Base-by-base conservation (phyloP, 2,797 vertebrate genomes). In the Cryptoprocta ferox region DNA sequence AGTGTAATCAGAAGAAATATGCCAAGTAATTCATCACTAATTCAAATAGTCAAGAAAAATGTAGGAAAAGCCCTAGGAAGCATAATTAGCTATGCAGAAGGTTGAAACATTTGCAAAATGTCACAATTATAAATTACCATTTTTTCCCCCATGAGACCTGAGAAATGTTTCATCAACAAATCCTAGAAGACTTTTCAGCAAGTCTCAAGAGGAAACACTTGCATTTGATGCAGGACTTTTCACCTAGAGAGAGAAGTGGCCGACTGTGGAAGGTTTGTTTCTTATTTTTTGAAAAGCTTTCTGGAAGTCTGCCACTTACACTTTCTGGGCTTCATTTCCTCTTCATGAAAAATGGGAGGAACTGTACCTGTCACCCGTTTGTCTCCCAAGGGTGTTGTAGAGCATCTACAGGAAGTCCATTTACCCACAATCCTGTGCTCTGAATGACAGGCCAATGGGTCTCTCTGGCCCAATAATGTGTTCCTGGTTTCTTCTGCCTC, bases 11-110 rank as follows among this genome's bases (percentile, higher is more conserved):
- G 95, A 94, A 84, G 92, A 96, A 97, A 90, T 95, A 87, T 93
- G 84, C 80, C 84, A 95, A 92, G 70, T 85, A 86, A 95, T 92
- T 97, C 82, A 98, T 97, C 95, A 97, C 87, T 95, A 95, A 96
- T 95, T 97, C 83, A 95, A 75, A 97, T 61, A 97, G 96, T 93
- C 56, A 92, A 93, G 84, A 93, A 96, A 94, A 96, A 88, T 90
- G 37, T 94, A 88, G 59, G 45, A 79, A 94, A 97, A 96, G 56
- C 71, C n/a, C 83, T 92, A 84, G 84, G 90, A 96, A 92, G 85
- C 78, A 82, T 92, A 93, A 97, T 97, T 97, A 97, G 87, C 83
- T 94, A 84, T 94, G 81, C 84, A 92, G 82, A 94, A 87, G n/a
- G 87, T 68, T 94, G 94, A 89, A 94, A 66, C 87, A 87, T 95